These are phyloP conservation scores for Chrysoperla carnea DNA, from an alignment of 1,140 invertebrate species.

Conservation along the genomic window DNA sequence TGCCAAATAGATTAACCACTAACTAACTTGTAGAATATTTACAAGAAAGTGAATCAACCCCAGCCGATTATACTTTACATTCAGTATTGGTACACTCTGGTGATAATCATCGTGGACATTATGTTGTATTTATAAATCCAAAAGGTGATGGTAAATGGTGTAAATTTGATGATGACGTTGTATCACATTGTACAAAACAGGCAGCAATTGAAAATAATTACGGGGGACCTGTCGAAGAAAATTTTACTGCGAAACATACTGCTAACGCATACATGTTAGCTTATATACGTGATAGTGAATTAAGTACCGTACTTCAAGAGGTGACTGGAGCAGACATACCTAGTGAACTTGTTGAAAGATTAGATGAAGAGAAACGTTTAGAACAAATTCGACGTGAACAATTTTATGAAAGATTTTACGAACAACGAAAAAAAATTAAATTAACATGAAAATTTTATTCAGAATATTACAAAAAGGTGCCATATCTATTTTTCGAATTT, in stretches of 20 bases:
- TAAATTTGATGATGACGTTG: conserved; percentile 99
- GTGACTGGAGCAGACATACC: conserved; percentile 92
- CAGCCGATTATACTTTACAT: conserved; percentile 89
- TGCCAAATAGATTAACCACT: too few species aligned
- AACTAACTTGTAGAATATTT: conserved; percentile 38
- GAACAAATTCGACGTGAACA: conserved; percentile 77
- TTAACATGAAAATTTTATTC: too few species aligned
- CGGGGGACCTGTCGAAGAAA: conserved; percentile 91
- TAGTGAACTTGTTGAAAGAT: conserved; percentile 63
- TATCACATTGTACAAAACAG: conserved; percentile 85
- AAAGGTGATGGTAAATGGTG: conserved; percentile 84
- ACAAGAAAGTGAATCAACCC: conserved; percentile 59
- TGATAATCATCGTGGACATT: conserved; percentile 98
- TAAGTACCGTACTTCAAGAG: conserved; percentile 59
- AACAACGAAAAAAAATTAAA: too few species aligned
- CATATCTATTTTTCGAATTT: too few species aligned
- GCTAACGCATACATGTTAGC: conserved; percentile 99
- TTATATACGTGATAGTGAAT: conserved; percentile 79
- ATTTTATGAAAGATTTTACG: too few species aligned
- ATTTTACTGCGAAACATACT: conserved; percentile 82
- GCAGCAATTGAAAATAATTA: conserved; percentile 98
- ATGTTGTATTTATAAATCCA: conserved; percentile 99
- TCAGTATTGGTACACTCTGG: conserved; percentile 98
- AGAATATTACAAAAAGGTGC: too few species aligned
- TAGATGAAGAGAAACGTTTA: conserved; percentile 86